Evolutionary conservation across 2,888 invertebrate genomes (phyloP), one percentile per base, ranked within the genome.

Genomic region (Xanthostigma xanthostigma): DNA sequence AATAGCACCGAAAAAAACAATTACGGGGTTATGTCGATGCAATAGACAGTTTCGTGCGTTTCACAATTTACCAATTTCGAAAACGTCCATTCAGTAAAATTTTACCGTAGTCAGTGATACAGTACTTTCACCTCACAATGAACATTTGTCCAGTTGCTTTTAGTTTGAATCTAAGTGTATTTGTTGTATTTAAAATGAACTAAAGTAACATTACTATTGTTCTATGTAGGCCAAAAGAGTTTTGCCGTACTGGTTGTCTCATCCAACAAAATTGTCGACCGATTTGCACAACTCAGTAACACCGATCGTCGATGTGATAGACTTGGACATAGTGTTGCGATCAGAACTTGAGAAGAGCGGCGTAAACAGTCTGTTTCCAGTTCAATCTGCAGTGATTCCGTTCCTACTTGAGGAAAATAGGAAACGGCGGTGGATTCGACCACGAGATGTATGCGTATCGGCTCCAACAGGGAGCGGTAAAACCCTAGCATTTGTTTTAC

Each of bases 391-490:
- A 61, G 79, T 89, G 0, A 78, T 92, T 53, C 84, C 86, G 5
- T 88, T 83, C 74, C 70, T 92, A 45, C 62, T 89, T 36, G 66
- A 78, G 57, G 76, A 77, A 52, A 73, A 80, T 54, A 63, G 70
- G 53, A 69, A 77, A 54, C 72, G 79, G 49, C 62, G 70, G 58
- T 69, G 74, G 34, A 72, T 83, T 57, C 79, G 87, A 68, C 86
- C 91, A 0, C 76, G 84, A 55, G 97, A 98, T 65, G 73, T 95
- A 46, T 97, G 97, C 69, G 90, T 98, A 34, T 94, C 93, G 40
- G 94, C 96, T 13, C 95, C 97, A 1, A 97, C 97, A 2, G 96
- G 95, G 13, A 95, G 94, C 71, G 97, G 97, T 14, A 97, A 97
- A 72, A 97, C 97, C 1, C 68, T 97, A 50, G 84, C 94, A 3